Base-by-base conservation (phyloP, 2,113 vertebrate genomes). In the Brienomyrus longianalis region DNA sequence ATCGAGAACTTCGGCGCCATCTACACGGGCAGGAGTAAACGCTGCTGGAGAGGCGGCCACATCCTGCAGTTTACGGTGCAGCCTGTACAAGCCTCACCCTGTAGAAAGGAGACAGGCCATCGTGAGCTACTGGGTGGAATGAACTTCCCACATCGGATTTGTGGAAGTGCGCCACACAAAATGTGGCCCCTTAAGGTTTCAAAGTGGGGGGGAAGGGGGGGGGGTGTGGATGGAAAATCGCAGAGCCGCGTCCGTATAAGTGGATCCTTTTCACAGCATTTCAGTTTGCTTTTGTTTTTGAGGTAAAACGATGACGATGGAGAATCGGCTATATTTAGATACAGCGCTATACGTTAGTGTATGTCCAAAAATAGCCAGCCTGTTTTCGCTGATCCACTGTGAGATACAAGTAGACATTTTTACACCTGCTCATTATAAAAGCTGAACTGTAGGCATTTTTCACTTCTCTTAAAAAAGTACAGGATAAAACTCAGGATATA, bases 381-480 rank as follows among this genome's bases (percentile, higher is more conserved):
- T 59, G 19, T 74, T 48, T 83, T 83, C 77, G 88, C 88, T 89
- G 88, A 89, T n/a, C 88, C 48, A 19, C 31, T 45, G 50, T 54
- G 70, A 51, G 88, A 89, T 51, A 89, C 27, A 74, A 23, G 88
- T 35, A n/a, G 45, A 88, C 70, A 77, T 88, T 54, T 70, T 13
- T 27, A n/a, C 70, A 48, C 87, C 87, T 47, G 88, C 54, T 59
- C 88, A 88, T 88, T 88, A 88, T 74, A 88, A 88, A 88, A 74
- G 11, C 62, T 43, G 21, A 56, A 77, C 59, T 74, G 59, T 74
- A 51, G 45, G 88, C 88, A 88, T 70, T 88, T 88, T 88, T 15
- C 83, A 47, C 43, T 88, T 70, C 47, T 74, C 47, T 77, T 31
- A 88, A 88, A 59, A 59, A 88, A 48, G 62, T 39, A 31, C 43